A percentile compares a stretch with the other conserved stretches of the same genome.
These are phyloP conservation scores for Terrapene triunguis DNA, from an alignment of 2,113 vertebrate species.

Conservation along the genomic window DNA sequence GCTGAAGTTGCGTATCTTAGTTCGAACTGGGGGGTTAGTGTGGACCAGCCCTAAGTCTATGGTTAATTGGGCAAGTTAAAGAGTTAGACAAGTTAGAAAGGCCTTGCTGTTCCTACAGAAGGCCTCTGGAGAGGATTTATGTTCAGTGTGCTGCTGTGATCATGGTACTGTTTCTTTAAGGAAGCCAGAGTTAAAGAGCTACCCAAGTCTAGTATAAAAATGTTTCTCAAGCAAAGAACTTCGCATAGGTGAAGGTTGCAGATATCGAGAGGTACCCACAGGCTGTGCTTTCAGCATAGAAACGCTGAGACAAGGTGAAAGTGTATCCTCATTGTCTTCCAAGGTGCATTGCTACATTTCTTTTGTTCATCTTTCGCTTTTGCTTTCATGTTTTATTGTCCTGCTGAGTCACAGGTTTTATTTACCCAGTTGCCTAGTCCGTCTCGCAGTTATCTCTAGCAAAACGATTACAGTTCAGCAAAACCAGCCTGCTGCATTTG, in stretches of 20 bases:
- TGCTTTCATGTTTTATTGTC: neutral
- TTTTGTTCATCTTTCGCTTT: constrained; percentile 3
- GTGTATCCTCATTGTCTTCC: neutral
- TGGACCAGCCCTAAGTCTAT: neutral
- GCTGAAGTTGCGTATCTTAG: no score
- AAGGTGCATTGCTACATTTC: neutral
- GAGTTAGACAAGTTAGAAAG: neutral
- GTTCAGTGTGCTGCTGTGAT: constrained; percentile 30
- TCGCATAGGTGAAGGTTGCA: neutral
- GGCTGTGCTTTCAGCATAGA: constrained; percentile 21
- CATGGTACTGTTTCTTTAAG: constrained; percentile 20
- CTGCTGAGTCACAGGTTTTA: neutral
- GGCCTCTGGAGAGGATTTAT: constrained; percentile 10
- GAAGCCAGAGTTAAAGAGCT: constrained; percentile 37
- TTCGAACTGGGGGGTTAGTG: no score
- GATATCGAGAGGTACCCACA: neutral
- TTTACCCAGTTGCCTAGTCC: neutral
- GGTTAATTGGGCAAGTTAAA: constrained; percentile 39
- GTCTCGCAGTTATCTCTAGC: neutral
- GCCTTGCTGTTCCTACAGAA: constrained; percentile 35
- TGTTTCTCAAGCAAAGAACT: neutral
- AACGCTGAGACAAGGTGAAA: constrained; percentile 11
- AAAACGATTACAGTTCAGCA: neutral
- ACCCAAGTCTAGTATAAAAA: constrained; percentile 14
- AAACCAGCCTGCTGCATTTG: neutral